phyloP scores from a whole-genome alignment of 1,140 invertebrate genomes.

The Pentalonia nigronervosa region DNA sequence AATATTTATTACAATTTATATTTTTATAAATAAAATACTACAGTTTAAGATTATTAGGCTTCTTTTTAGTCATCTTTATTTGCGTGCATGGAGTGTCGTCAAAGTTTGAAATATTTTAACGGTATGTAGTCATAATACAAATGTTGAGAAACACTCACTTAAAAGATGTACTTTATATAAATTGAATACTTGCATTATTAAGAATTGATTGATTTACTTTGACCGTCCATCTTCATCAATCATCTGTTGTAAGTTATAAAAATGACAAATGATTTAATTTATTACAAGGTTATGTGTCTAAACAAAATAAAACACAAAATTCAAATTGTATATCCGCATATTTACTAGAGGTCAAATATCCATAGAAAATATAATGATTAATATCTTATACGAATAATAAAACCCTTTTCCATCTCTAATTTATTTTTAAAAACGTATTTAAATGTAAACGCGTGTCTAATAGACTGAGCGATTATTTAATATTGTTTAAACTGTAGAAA shows the following conservation, averaged over 20 bases:
- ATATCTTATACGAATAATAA: constrained; percentile 4
- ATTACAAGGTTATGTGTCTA: neutral
- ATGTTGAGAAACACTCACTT: neutral
- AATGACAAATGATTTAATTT: constrained; percentile 16
- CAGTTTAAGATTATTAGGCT: too few species aligned
- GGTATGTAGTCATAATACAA: neutral
- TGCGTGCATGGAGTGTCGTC: neutral
- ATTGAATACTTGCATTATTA: neutral
- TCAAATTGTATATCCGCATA: neutral
- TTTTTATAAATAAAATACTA: neutral
- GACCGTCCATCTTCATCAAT: constrained; percentile 17
- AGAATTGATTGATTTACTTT: constrained; percentile 20
- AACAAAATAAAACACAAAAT: constrained; percentile 18
- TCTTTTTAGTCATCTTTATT: too few species aligned
- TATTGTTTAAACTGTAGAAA: neutral
- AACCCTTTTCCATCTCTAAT: neutral
- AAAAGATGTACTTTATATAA: neutral
- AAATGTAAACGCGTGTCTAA: neutral
- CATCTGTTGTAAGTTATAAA: neutral
- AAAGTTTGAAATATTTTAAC: neutral
- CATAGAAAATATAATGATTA: constrained; percentile 24
- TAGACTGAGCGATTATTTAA: neutral
- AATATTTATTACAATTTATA: neutral
- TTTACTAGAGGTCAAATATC: constrained; percentile 11
- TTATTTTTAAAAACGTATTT: neutral